Base-by-base conservation (phyloP, 2,113 vertebrate genomes). In the Equus przewalskii region DNA sequence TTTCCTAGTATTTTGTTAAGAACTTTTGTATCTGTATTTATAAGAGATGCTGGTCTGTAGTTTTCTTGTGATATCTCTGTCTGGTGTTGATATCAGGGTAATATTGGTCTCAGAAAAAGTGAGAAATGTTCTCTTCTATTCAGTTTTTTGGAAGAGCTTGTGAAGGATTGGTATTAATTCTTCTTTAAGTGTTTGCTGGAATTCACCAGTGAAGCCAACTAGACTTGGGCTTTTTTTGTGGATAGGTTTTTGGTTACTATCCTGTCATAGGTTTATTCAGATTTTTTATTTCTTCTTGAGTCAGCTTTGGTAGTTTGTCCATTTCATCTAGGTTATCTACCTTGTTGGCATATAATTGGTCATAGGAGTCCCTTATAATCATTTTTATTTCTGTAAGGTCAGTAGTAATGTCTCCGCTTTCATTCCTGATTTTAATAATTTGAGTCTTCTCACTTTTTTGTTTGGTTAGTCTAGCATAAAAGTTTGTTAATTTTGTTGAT, bases 221-320 rank as follows among this genome's bases (percentile, higher is more conserved):
- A 62, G 51, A 84, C 78, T 36, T 46, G 51, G 3, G 3, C 2
- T 90, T 91, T 83, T 67, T 69, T 41, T 82, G 10, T 75, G 6
- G 15, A 18, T 41, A 36, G n/a, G 30, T 81, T 79, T 87, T 90
- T 36, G 7, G 73, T 58, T 64, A 54, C 14, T 56, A 24, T 26
- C 18, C 16, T 36, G 11, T 80, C 89, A 92, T 1, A 73, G 21
- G 7, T 62, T 30, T 84, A 16, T 33, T 83, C 0, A 83, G 24
- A 41, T 33, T 78, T 84, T 93, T 6, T 26, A 44, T 81, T 88
- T 96, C 36, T 85, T 73, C n/a, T 82, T 58, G 36, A 19, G 30
- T 95, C 36, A n/a, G 11, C n/a, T 84, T 89, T 79, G 36, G 14
- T 75, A 94, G 46, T 78, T 85, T 84, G 4, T 89, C 33, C 87